These are phyloP conservation scores for Dendrocopos noguchii DNA, from an alignment of 2,113 vertebrate genomes.

Conservation along the genomic window DNA sequence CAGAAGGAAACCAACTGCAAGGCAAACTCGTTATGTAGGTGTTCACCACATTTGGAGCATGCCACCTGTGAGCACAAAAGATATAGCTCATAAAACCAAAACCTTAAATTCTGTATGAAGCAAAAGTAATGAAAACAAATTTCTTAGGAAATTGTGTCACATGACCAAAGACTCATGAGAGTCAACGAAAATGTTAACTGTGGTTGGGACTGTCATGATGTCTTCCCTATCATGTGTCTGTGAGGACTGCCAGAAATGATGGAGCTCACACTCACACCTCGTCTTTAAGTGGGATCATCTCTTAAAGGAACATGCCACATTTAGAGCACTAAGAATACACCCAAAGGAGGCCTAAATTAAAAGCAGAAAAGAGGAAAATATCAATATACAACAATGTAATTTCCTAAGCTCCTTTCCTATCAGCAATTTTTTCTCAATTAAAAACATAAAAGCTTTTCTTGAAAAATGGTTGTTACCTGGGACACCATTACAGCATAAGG, in stretches of 20 bases:
- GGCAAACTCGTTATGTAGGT: neutral
- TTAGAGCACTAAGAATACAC: neutral
- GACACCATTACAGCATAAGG: neutral
- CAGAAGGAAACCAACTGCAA: neutral
- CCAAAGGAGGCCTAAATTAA: neutral
- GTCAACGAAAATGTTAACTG: neutral
- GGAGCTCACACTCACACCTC: neutral
- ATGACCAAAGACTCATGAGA: neutral
- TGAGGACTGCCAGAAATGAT: neutral
- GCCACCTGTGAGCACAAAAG: neutral
- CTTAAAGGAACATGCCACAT: neutral
- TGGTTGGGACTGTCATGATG: neutral
- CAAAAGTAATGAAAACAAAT: neutral
- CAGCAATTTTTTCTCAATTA: neutral
- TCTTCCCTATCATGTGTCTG: neutral
- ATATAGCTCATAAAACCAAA: neutral
- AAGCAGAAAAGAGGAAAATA: neutral
- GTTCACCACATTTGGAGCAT: neutral
- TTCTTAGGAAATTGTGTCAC: neutral
- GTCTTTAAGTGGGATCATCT: neutral
- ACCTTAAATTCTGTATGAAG: neutral
- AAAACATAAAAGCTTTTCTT: neutral
- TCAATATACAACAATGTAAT: neutral
- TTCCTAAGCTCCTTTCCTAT: neutral
- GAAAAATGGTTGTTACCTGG: neutral